These are phyloP conservation scores for Lophotriccus pileatus DNA, from an alignment of 2,797 vertebrate species.

Conservation along the genomic window DNA sequence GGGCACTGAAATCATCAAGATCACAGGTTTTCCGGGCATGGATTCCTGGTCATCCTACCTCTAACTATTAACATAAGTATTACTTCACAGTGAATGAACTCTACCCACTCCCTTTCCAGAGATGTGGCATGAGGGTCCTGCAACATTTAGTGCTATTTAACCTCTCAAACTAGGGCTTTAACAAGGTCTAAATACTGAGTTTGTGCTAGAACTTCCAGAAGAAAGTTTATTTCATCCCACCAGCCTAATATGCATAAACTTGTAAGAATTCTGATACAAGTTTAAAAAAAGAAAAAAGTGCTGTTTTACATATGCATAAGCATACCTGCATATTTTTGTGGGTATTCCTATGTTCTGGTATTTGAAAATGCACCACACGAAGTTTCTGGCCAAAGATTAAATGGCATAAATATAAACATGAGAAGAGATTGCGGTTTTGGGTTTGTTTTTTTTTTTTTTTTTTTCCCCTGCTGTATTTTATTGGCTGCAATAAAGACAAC, in stretches of 20 bases:
- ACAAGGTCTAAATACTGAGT: neutral
- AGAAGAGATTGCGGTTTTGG: neutral
- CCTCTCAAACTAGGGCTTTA: neutral
- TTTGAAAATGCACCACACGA: neutral
- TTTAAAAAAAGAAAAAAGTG: neutral
- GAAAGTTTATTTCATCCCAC: neutral
- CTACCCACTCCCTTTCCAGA: neutral
- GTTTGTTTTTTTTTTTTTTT: no score
- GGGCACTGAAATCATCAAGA: constrained; percentile 54
- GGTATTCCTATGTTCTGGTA: neutral
- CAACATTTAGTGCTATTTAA: neutral
- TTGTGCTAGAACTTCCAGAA: neutral
- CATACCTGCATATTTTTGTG: neutral
- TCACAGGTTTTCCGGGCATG: constrained; percentile 31
- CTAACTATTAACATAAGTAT: constrained; percentile 58
- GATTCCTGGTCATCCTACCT: constrained; percentile 11
- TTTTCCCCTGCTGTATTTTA: neutral
- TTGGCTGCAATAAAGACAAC: neutral
- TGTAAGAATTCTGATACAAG: neutral
- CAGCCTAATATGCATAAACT: neutral
- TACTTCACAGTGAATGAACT: constrained; percentile 55
- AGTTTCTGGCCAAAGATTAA: neutral
- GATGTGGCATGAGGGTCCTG: neutral
- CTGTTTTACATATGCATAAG: neutral
- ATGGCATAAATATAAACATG: neutral